Conservation (phyloP, 1,140 invertebrate species). For the Homarus americanus region DNA sequence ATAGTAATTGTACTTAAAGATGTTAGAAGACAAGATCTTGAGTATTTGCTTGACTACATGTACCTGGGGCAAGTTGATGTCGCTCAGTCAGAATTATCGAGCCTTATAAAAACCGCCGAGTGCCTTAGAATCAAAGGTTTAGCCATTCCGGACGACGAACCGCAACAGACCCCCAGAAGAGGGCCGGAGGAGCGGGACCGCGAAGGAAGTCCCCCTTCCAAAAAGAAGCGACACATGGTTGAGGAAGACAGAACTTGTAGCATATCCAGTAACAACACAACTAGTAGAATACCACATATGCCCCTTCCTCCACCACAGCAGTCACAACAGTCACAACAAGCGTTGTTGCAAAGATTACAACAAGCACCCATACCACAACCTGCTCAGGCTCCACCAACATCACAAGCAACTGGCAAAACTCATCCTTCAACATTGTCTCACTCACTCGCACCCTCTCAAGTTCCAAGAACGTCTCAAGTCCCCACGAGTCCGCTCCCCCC, state of each 20-base stretch:
- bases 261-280: constrained; percentile 21
- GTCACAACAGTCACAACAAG: neutral
- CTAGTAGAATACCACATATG: constrained; percentile 22
- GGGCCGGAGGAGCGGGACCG: constrained; percentile 29
- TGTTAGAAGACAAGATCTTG: constrained; percentile 64
- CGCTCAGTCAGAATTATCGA: constrained; percentile 63
- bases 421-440: constrained; percentile 23
- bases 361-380: neutral
- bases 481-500: constrained; percentile 24
- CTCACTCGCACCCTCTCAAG: constrained; percentile 3
- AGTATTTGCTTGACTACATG: constrained; percentile 69
- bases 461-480: constrained; percentile 12
- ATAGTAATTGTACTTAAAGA: constrained; percentile 67
- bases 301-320: constrained; percentile 20
- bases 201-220: constrained; percentile 56
- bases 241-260: constrained; percentile 47
- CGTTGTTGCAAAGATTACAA: constrained; percentile 20
- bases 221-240: constrained; percentile 41
- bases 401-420: constrained; percentile 20
- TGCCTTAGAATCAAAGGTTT: constrained; percentile 69
- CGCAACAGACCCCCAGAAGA: constrained; percentile 35
- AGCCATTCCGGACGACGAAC: constrained; percentile 69
- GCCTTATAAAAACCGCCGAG: constrained; percentile 71
- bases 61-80: constrained; percentile 68
- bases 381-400: constrained; percentile 12